Evolutionary conservation across 2,888 invertebrate species (phyloP).

Genomic region (Lissocephala sabroskyi): DNA sequence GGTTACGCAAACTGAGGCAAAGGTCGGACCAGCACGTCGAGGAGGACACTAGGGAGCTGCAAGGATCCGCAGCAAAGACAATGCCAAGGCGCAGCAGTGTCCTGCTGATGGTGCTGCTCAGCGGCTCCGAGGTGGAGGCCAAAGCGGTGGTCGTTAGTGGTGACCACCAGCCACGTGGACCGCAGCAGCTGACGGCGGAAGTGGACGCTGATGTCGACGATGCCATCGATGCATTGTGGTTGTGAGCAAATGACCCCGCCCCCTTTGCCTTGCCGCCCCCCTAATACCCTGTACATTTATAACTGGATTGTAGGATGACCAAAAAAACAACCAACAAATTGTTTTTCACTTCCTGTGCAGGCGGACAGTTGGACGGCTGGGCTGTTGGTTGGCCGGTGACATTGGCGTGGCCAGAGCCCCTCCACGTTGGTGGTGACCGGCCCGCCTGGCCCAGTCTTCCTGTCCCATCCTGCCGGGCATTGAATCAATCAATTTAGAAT

Average conservation of each 20-base stretch:
- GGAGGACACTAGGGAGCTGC: too few species aligned
- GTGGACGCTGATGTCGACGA: constrained; percentile 43
- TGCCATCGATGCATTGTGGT: constrained; percentile 51
- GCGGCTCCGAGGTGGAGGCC: constrained; percentile 48
- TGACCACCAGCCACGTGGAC: constrained; percentile 23
- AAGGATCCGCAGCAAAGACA: too few species aligned
- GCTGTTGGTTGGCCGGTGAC: constrained; percentile 34
- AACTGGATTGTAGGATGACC: constrained; percentile 1
- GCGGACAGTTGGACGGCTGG: too few species aligned
- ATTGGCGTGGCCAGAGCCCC: constrained; percentile 33
- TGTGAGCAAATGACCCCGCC: constrained; percentile 34
- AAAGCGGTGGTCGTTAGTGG: constrained; percentile 51
- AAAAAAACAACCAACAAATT: background rate
- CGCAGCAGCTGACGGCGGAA: constrained; percentile 23
- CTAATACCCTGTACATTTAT: constrained; percentile 2
- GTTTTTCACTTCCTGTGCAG: background rate
- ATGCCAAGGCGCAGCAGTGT: constrained; percentile 36
- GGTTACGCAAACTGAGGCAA: constrained; percentile 53
- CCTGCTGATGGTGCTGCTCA: constrained; percentile 45
- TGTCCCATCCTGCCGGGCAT: background rate
- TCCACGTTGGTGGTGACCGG: too few species aligned
- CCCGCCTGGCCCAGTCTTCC: background rate
- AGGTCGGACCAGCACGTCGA: constrained; percentile 18
- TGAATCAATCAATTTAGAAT: background rate
- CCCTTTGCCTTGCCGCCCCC: too few species aligned